Evolutionary conservation across 2,113 vertebrate species (phyloP), one percentile per base, ranked within the genome.

Genomic region (Nibea coibor): DNA sequence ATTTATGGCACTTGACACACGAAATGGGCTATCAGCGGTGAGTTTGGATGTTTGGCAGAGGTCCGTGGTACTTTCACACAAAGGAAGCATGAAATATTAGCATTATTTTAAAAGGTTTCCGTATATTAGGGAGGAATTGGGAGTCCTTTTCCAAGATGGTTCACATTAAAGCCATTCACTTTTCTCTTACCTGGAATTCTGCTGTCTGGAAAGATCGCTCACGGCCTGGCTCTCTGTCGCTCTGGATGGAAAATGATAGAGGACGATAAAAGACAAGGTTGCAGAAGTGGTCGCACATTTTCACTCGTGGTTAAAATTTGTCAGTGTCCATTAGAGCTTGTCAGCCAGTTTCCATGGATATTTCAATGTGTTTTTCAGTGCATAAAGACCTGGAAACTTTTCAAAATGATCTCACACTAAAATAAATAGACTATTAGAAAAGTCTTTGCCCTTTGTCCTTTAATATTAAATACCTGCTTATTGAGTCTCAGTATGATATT

Each of bases 31-130:
- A 86, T 84, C 78, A 47, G 75, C 28, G 51, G 82, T 17, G 72
- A 70, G 48, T 68, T 81, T 72, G 80, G 88, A 80, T 78, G 72
- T 85, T 85, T 92, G 91, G 89, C 92, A 85, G 84, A 42, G 28
- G 53, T 58, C 72, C 73, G 61, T 10, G 20, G 72, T 76, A 65
- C 87, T 88, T 87, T 87, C 80, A 81, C 76, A 80, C 83, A 78
- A 76, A 88, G 82, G 72, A 75, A 88, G 79, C 88, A 80, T 91
- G 87, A 92, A 90, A 91, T 91, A 93, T 90, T 89, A 91, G 82
- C 87, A 75, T 91, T 89, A 86, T 90, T 92, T 85, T 85, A 83
- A 89, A 92, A 87, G 86, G 84, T 91, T 91, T 92, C 89, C 78
- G 58, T 88, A 84, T 87, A 85, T 84, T 77, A 72, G 58, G 26